phyloP scores from a whole-genome alignment of 2,797 vertebrate species.

The Sphaeramia orbicularis region DNA sequence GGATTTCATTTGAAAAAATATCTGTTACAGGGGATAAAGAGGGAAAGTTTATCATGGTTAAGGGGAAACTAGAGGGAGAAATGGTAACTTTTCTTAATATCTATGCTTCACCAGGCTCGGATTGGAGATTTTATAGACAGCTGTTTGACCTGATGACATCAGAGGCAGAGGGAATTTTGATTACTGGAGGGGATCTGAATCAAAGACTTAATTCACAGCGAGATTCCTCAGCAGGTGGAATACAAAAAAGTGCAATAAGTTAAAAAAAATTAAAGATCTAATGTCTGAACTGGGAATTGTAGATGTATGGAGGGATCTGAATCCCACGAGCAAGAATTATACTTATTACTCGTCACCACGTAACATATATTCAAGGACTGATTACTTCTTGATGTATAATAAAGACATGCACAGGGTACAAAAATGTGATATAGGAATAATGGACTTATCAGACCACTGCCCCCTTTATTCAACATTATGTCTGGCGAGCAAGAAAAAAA shows the following conservation, averaged over 20 bases:
- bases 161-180: neutral
- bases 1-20: too few species aligned
- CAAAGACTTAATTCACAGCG: neutral
- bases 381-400: conserved; percentile 14
- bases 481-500: neutral
- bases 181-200: neutral
- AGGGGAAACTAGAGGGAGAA: too few species aligned
- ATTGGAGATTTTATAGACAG: too few species aligned
- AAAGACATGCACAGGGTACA: neutral
- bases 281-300: neutral
- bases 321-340: neutral
- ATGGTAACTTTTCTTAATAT: too few species aligned
- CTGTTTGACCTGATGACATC: too few species aligned
- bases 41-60: too few species aligned
- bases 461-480: neutral
- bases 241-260: neutral
- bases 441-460: neutral
- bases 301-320: neutral
- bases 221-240: neutral
- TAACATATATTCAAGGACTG: neutral
- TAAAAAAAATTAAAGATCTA: neutral
- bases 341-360: neutral
- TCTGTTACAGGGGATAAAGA: too few species aligned
- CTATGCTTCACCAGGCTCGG: too few species aligned
- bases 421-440: neutral